Base-by-base conservation (phyloP, 2,113 vertebrate species). In the Nothocercus nigrocapillus region DNA sequence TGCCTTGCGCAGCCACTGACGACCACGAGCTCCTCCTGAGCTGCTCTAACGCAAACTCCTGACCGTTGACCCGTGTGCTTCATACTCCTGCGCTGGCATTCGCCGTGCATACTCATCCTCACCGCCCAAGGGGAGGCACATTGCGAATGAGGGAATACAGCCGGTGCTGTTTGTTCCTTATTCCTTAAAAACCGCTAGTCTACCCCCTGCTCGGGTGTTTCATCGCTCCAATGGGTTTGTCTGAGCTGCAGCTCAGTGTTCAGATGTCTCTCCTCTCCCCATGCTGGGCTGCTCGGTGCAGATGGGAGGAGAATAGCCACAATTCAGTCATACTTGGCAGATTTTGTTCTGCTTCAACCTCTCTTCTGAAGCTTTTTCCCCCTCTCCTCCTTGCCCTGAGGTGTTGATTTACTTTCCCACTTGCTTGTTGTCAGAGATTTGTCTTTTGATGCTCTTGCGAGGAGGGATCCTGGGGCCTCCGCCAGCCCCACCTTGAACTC, bases 391-490 rank as follows among this genome's bases (percentile, higher is more conserved):
- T 4, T 66, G 81, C 81, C 94, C 81, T 0, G 54, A 92, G 88
- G 94, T 73, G 90, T 34, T 91, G 94, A 66, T 90, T 91, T 92
- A 87, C 81, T 96, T 94, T 90, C 80, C 81, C 20, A 14, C 75
- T 94, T 89, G 62, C 83, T 91, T 78, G 80, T 84, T 95, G 90
- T 82, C 77, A 36, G 74, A 86, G 88, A 84, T 30, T 32, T 82
- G 27, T 28, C 58, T 83, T 94, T 95, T 96, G 92, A 96, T 97
- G 90, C 70, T 70, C 44, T 6, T 76, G 85, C 58, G 74, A 91
- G 91, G 94, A 96, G 62, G 58, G 88, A 88, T 86, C 93, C 63
- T 76, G 72, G 69, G 68, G 70, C 76, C 47, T 74, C 90, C 72
- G 83, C 90, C 95, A 96, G 88, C 95, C 90, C 77, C 86, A 93